phyloP scores from a whole-genome alignment of 2,113 vertebrate genomes.

The Pelecanus crispus region DNA sequence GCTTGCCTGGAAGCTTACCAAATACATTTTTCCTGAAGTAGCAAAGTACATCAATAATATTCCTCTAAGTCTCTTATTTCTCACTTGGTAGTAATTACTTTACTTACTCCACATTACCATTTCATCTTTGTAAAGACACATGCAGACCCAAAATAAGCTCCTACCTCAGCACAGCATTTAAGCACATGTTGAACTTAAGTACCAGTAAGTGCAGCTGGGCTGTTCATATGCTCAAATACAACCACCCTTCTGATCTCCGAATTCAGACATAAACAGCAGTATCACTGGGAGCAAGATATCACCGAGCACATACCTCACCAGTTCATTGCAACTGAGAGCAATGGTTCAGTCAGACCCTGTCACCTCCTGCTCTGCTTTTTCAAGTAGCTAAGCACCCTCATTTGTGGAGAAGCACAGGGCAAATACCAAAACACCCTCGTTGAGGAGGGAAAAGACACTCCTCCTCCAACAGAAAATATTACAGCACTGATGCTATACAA shows the following conservation, averaged over 20 bases:
- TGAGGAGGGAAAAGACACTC: not conserved
- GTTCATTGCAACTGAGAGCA: not conserved
- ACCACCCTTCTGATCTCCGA: not conserved
- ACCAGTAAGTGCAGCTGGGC: not conserved
- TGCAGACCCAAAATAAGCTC: not conserved
- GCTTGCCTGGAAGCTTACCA: slow-evolving; percentile 25
- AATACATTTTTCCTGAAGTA: not conserved
- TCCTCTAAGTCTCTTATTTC: not conserved
- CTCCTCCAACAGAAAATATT: not conserved
- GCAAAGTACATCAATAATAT: slow-evolving; percentile 28
- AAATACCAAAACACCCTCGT: not conserved
- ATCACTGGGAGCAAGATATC: not conserved
- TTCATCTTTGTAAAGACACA: not conserved
- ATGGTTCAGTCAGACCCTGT: rapidly evolving
- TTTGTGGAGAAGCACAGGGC: not conserved
- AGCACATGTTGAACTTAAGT: not conserved
- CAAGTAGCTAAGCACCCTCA: not conserved
- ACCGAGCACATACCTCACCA: not conserved
- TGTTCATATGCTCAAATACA: not conserved
- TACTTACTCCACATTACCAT: not conserved
- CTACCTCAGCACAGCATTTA: not conserved
- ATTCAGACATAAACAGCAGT: not conserved
- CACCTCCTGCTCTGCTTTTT: not conserved
- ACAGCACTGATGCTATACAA: not conserved
- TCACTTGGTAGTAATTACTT: not conserved